Evolutionary conservation across 1,140 invertebrate species (phyloP).

Genomic region (Diuraphis noxia): DNA sequence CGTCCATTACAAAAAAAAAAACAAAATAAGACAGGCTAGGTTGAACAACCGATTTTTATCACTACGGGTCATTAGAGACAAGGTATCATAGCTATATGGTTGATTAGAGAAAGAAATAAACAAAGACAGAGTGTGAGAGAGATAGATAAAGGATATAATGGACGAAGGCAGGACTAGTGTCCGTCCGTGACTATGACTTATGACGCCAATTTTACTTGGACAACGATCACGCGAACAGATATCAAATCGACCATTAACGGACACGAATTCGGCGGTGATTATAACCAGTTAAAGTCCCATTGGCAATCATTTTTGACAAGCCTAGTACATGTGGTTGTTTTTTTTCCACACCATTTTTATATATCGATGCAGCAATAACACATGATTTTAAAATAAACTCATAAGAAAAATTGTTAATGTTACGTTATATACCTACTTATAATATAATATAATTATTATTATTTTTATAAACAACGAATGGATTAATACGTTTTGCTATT

Average conservation of each 20-base stretch:
- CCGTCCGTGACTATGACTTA: constrained; percentile 50
- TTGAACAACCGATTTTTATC: constrained; percentile 30
- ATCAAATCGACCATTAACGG: constrained; percentile 51
- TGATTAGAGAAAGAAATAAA: neutral
- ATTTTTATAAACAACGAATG: too few species aligned
- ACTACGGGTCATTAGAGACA: constrained; percentile 20
- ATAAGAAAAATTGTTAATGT: neutral
- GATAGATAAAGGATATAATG: neutral
- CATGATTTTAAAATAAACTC: neutral
- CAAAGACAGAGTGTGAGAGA: neutral
- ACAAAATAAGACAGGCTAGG: neutral
- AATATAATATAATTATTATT: too few species aligned
- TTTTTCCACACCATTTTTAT: neutral
- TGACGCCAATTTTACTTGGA: constrained; percentile 52
- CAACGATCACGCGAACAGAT: constrained; percentile 53
- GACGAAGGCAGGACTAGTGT: neutral
- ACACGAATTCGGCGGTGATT: neutral
- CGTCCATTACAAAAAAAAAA: neutral
- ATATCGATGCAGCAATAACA: neutral
- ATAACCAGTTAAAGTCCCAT: constrained; percentile 7
- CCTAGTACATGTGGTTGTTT: neutral
- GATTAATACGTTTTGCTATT: too few species aligned
- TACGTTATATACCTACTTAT: neutral
- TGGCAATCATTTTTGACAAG: constrained; percentile 46
- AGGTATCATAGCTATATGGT: neutral